Evolutionary conservation across 1,140 invertebrate genomes (phyloP), one percentile per base, ranked within the genome.

Genomic region (Probaryconus sp.): DNA sequence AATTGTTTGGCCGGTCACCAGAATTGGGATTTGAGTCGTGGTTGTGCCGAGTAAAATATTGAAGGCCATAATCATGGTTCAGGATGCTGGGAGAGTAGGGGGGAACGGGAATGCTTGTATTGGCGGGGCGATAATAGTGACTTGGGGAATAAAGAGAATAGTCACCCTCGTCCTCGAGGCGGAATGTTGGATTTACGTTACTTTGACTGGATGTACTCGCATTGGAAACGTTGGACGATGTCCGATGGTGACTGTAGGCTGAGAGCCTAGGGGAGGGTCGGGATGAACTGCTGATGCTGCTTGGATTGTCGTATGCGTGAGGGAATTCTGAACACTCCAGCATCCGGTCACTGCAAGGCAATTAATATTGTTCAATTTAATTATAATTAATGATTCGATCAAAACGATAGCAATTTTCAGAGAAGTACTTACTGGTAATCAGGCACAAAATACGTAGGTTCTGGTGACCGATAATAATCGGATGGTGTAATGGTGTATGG

Each of bases 171-270:
- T 91, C 91, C 58, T 94, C 92, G 51, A 92, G 83, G 10, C 89
- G 88, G 81, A 92, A 92, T 9, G 88, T 91, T 5, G 91, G 91
- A 84, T 90, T 91, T 3, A 91, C 81, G 33, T 88, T 88, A 45
- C 83, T 87, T 58, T 85, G 86, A 28, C 89, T 91, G 5, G 90
- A 89, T 6, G 89, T 90, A 56, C 89, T 90, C 3, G 90, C 89
- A 74, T 90, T 92, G n/a, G 92, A 93, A 5, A 92, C 90, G 81
- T 93, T 93, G 2, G 92, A 93, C 2, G 92, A 90, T 2, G 93
- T 94, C 50, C 92, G 88, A 58, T 90, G 88, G 81, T 93, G 92
- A 2, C 85, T 86, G 30, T 89, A 89, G 2, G 86, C 73, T 2
- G 88, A 84, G 11, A 89, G 61, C 61, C 88, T 84, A 38, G 86